A percentile compares a stretch with the other conserved stretches of the same genome.
Conservation (phyloP, 2,888 invertebrate species). For the Neoitamus cyanurus region DNA sequence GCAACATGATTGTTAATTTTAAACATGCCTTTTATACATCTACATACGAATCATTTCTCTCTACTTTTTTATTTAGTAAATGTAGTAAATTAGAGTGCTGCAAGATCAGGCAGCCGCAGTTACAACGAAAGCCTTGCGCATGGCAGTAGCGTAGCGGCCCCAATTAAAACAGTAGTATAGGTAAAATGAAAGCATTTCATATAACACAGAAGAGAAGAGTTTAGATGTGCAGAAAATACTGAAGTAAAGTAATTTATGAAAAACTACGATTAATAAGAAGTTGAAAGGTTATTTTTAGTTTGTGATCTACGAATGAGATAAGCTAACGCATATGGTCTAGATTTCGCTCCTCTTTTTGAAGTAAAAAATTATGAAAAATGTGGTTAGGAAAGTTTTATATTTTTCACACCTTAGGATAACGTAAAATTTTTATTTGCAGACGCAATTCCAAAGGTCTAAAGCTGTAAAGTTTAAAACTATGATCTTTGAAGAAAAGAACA, state of each 20-base stretch:
- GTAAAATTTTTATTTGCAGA: too few species aligned
- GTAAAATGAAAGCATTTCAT: neutral
- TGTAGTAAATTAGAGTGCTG: neutral
- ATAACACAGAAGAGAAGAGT: neutral
- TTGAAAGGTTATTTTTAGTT: neutral
- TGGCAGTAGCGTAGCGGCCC: neutral
- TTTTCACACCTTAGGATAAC: too few species aligned
- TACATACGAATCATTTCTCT: neutral
- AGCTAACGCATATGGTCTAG: neutral
- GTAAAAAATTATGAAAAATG: too few species aligned
- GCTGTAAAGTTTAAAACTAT: too few species aligned
- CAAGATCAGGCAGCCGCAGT: neutral
- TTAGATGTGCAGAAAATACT: neutral
- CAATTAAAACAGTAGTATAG: neutral
- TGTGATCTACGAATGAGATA: neutral
- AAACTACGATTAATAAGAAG: neutral
- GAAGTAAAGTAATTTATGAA: neutral
- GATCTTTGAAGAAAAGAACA: too few species aligned
- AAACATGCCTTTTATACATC: slow-evolving; percentile 52
- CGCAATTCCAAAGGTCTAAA: too few species aligned
- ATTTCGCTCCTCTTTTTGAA: too few species aligned
- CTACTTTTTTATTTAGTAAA: neutral
- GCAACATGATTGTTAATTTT: slow-evolving; percentile 49
- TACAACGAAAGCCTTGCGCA: neutral
- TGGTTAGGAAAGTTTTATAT: too few species aligned